Conservation (phyloP, 1,140 invertebrate genomes). For the Campoletis sonorensis region DNA sequence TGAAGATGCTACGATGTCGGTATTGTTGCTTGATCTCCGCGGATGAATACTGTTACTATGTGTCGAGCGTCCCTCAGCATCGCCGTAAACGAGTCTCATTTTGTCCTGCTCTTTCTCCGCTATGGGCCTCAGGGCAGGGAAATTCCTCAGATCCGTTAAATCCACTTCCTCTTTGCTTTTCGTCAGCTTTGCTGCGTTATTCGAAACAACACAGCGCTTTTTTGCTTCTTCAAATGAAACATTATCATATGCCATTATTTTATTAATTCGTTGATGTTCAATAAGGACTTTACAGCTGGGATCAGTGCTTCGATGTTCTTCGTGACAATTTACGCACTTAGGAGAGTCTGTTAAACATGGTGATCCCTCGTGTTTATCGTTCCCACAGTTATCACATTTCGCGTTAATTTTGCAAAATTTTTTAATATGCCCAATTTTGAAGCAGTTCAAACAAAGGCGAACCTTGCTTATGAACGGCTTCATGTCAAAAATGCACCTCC, state of each 20-base stretch:
- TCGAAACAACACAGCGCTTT: not conserved
- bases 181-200: not conserved
- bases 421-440: not conserved
- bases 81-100: not conserved
- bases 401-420: not conserved
- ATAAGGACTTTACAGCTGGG: not conserved
- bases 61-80: not conserved
- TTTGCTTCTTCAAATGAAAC: conserved; percentile 13
- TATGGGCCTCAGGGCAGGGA: not conserved
- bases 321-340: conserved; percentile 12
- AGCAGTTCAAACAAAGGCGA: conserved; percentile 10
- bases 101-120: not conserved
- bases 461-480: conserved; percentile 20
- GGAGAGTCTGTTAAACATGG: not conserved
- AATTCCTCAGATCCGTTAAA: conserved; percentile 13
- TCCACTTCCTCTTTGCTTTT: not conserved
- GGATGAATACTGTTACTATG: not conserved
- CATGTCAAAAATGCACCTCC: not conserved
- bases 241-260: conserved; percentile 19
- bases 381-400: not conserved
- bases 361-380: not conserved
- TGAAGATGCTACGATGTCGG: not conserved
- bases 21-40: not conserved
- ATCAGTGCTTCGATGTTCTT: not conserved
- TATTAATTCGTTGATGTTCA: conserved; percentile 12